Conservation (phyloP, 2,888 invertebrate species). For the Temnothorax rugatulus region DNA sequence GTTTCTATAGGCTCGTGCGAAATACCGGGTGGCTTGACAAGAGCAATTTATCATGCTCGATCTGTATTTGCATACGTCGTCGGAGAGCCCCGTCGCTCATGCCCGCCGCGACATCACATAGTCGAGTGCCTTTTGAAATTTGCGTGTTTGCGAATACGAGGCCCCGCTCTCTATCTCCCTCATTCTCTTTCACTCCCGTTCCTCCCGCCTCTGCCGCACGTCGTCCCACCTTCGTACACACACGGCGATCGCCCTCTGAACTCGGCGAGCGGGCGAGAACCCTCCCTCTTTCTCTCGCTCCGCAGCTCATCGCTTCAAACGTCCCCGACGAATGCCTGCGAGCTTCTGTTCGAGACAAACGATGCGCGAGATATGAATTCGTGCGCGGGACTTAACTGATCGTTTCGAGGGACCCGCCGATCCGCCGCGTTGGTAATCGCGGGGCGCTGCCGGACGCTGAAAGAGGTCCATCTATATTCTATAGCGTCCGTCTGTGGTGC, state of each 20-base stretch:
- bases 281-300: slow-evolving; percentile 50
- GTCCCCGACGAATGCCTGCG: slow-evolving; percentile 60
- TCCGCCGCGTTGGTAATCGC: slow-evolving; percentile 55
- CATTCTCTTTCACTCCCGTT: slow-evolving; percentile 57
- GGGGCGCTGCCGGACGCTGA: slow-evolving; percentile 35
- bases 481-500: slow-evolving; percentile 1
- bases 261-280: slow-evolving; percentile 56
- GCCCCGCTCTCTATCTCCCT: slow-evolving; percentile 58
- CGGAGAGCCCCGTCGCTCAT: slow-evolving; percentile 84
- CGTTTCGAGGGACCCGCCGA: slow-evolving; percentile 68
- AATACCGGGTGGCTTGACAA: slow-evolving; percentile 86
- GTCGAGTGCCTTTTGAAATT: slow-evolving; percentile 86
- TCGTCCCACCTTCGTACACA: slow-evolving; percentile 32
- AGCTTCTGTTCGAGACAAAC: slow-evolving; percentile 79
- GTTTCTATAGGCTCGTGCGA: slow-evolving; percentile 85
- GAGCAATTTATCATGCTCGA: slow-evolving; percentile 86
- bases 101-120: slow-evolving; percentile 84
- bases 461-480: slow-evolving; percentile 43
- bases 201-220: slow-evolving; percentile 35
- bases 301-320: slow-evolving; percentile 54
- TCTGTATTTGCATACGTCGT: slow-evolving; percentile 86
- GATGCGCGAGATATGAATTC: slow-evolving; percentile 82
- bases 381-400: slow-evolving; percentile 78
- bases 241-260: slow-evolving; percentile 43
- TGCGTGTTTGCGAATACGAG: slow-evolving; percentile 85